Percentiles rank a stretch among this genome's conserved stretches.
These are phyloP conservation scores for Danaus melanippus DNA, from an alignment of 1,140 invertebrate genomes.

Conservation along the genomic window DNA sequence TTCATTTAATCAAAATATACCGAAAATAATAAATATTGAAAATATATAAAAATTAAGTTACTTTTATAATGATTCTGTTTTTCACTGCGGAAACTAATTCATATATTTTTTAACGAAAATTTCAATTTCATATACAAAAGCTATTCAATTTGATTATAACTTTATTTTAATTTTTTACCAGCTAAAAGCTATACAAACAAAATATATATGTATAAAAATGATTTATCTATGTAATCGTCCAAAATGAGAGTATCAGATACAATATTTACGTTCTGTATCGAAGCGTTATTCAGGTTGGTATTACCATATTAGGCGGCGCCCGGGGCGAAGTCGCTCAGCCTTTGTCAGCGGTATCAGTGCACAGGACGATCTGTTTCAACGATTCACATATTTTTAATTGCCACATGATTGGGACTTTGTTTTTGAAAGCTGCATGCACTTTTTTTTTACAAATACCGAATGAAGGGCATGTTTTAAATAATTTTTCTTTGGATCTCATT, in stretches of 20 bases:
- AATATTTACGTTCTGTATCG: conserved; percentile 24
- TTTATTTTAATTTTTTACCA: not conserved
- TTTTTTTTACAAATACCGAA: no score
- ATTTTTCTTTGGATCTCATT: no score
- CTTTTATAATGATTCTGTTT: no score
- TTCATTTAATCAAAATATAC: no score
- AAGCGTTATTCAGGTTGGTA: conserved; percentile 30
- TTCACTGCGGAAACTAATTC: no score
- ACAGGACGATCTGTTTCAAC: conserved; percentile 19
- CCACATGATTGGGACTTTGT: conserved; percentile 1
- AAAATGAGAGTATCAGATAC: no score
- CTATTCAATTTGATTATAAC: no score
- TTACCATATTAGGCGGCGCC: conserved; percentile 53
- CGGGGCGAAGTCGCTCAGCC: conserved; percentile 37
- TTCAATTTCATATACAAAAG: no score
- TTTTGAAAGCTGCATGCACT: conserved; percentile 1
- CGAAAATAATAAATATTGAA: no score
- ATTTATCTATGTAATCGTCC: not conserved
- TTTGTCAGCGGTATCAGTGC: conserved; percentile 43
- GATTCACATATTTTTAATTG: conserved; percentile 4
- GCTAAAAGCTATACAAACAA: not conserved
- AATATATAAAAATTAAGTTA: no score
- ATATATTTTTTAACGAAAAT: no score
- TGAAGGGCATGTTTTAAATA: no score
- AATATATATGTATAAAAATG: conserved; percentile 9